Conservation (phyloP, 2,888 invertebrate species). For the Nemotelus nigrinus region DNA sequence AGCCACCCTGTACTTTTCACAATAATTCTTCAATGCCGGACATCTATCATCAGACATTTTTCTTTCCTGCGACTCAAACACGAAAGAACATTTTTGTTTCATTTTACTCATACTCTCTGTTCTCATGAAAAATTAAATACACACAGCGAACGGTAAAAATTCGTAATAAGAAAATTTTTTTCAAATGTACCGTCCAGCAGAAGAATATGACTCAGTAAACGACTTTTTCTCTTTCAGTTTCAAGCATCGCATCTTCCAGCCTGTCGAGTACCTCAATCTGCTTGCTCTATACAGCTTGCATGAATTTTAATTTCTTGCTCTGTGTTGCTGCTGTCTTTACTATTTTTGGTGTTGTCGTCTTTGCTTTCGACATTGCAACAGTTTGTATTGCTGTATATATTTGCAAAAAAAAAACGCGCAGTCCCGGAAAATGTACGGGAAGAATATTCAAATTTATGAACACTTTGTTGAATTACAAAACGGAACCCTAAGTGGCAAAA, state of each 20-base stretch:
- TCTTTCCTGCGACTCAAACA: no score
- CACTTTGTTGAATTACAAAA: conserved; percentile 14
- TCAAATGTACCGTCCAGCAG: conserved; percentile 1
- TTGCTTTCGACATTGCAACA: not conserved
- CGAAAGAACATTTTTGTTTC: no score
- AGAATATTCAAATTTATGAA: conserved; percentile 33
- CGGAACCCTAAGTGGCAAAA: not conserved
- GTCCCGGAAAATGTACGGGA: not conserved
- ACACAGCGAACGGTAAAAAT: conserved; percentile 5
- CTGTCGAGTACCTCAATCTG: no score
- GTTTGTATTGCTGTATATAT: no score
- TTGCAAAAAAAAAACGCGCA: not conserved
- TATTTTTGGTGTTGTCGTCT: not conserved
- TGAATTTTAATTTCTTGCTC: no score
- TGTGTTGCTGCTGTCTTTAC: not conserved
- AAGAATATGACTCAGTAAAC: not conserved
- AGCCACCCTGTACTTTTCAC: no score
- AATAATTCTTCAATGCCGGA: no score
- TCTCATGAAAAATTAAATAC: conserved; percentile 30
- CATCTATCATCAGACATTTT: no score
- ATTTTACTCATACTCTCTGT: no score
- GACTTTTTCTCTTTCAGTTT: not conserved
- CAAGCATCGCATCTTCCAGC: no score
- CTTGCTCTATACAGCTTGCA: no score
- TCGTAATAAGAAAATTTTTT: not conserved